phyloP scores from a whole-genome alignment of 2,797 vertebrate genomes.

The Phyllotis vaccarum region DNA sequence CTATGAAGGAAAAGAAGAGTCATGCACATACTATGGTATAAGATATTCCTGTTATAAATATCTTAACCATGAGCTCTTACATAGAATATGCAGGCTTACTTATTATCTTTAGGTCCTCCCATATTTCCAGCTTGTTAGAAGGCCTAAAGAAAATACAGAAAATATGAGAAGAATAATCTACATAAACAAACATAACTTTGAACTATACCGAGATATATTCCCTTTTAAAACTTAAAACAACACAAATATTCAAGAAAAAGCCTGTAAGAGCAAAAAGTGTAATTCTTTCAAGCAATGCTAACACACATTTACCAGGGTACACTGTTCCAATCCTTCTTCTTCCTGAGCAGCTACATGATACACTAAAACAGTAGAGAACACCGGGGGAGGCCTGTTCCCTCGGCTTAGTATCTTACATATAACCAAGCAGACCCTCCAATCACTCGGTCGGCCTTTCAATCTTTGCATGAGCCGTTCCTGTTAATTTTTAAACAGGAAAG shows the following conservation, averaged over 20 bases:
- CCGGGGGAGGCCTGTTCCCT: constrained; percentile 9
- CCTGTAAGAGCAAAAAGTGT: not conserved
- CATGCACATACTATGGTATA: not conserved
- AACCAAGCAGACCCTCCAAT: not conserved
- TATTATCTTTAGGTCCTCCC: constrained; percentile 99
- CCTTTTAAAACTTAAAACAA: constrained; percentile 36
- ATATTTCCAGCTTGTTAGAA: constrained; percentile 97
- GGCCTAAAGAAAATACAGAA: constrained; percentile 89
- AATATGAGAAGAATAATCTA: constrained; percentile 44
- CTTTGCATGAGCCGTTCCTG: not conserved
- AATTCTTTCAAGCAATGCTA: not conserved
- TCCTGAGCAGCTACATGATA: not conserved
- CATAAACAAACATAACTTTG: constrained; percentile 49
- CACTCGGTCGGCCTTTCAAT: not conserved
- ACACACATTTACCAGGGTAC: not conserved
- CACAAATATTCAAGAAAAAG: constrained; percentile 26
- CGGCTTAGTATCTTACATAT: constrained; percentile 36
- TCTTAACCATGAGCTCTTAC: not conserved
- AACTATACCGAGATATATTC: constrained; percentile 21
- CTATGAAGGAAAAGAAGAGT: constrained; percentile 12
- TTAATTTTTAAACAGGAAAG: constrained; percentile 4
- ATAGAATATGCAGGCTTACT: constrained; percentile 89
- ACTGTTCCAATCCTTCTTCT: not conserved
- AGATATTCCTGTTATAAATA: constrained; percentile 32
- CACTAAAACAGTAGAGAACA: constrained; percentile 10